These are phyloP conservation scores for Tachysurus vachellii DNA, from an alignment of 2,113 vertebrate genomes.

Conservation along the genomic window DNA sequence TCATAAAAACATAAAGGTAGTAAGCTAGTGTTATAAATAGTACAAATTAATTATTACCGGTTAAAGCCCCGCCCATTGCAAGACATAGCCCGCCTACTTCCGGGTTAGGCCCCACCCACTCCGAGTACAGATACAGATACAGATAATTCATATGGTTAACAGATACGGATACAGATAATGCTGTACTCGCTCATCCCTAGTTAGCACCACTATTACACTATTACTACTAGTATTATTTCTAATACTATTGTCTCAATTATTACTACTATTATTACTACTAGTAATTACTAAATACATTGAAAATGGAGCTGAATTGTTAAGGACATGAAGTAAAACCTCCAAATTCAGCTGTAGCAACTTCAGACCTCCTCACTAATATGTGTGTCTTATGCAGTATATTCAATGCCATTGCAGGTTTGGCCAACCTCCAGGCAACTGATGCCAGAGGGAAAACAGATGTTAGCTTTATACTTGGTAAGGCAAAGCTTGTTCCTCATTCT, in stretches of 20 bases:
- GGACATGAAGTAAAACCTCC: neutral
- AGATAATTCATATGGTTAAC: no score
- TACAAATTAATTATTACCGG: no score
- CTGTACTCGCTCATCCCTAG: no score
- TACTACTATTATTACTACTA: neutral
- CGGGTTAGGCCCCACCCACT: no score
- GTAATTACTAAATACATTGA: neutral
- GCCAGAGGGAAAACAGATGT: constrained; percentile 14
- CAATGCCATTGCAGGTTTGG: constrained; percentile 16
- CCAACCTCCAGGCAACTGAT: neutral
- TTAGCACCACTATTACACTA: no score
- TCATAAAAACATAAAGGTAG: no score
- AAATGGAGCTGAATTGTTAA: neutral
- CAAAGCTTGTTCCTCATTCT: constrained; percentile 4
- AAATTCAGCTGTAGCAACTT: neutral
- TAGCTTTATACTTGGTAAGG: constrained; percentile 5
- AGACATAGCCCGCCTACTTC: no score
- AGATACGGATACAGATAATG: no score
- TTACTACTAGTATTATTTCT: neutral
- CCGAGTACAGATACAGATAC: no score
- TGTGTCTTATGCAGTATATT: neutral
- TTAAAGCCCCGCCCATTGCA: no score
- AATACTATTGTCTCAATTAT: neutral
- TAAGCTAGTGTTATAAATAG: no score
- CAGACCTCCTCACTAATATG: neutral